Evolutionary conservation across 2,888 invertebrate species (phyloP), one percentile per base, ranked within the genome.

Genomic region (Amiota communis): DNA sequence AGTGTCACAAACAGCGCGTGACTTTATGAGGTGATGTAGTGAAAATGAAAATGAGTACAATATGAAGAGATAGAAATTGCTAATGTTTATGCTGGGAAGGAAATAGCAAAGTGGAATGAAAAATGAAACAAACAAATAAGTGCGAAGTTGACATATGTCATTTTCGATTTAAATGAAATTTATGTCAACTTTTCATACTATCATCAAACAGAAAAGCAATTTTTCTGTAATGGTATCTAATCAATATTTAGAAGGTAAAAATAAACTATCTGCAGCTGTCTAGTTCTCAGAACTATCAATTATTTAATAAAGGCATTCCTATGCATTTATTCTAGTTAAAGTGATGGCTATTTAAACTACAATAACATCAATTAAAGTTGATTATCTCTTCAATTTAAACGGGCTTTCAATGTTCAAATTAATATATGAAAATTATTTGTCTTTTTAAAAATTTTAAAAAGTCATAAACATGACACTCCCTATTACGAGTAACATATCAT

Each of bases 71-170:
- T 17, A 64, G 64, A 64, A 70, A 70, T 80, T 75, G 74, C 72
- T 73, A 73, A 74, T 71, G 68, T 57, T 46, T 59, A 72, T n/a
- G n/a, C 13, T n/a, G 46, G 17, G 46, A 48, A 15, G 53, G 15
- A 36, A 15, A 67, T 69, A 72, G 23, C 23, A 23, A 23, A 23
- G 23, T 67, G 69, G 53, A 72, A 48, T n/a, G 36, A 46, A 17
- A 63, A 53, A 47, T 11, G n/a, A 48, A 36, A 61, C 20, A 65
- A 71, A 77, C 82, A 81, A 80, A 86, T 83, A 84, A 74, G 75
- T 79, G 85, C 79, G 87, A 85, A 74, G 77, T 82, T 86, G 85
- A 86, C 87, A 80, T 75, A 79, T 79, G 84, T 81, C 87, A 83
- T 77, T 80, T 79, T 81, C 76, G 75, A 77, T 83, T 86, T 77